Conservation (phyloP, 2,797 vertebrate genomes). For the Gallinago stenura region DNA sequence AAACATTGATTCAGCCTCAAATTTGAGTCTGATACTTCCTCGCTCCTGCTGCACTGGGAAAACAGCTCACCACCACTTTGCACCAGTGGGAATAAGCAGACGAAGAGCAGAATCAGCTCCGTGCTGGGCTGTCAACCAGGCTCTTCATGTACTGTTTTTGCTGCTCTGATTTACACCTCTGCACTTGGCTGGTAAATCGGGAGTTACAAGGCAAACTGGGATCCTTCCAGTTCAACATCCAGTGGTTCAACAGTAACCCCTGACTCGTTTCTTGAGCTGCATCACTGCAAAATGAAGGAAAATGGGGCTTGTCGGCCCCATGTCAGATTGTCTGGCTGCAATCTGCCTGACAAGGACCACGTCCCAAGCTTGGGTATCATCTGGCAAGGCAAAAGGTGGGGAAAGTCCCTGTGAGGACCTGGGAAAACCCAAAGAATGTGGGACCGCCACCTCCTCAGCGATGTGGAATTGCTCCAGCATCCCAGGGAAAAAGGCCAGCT, state of each 20-base stretch:
- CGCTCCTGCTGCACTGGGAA: not conserved
- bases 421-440: not conserved
- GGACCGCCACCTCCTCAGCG: not conserved
- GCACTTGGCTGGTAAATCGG: not conserved
- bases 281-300: accelerated
- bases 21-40: not conserved
- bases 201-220: not conserved
- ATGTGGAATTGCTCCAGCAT: not conserved
- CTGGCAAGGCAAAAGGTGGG: not conserved
- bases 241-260: not conserved
- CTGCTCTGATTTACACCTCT: not conserved
- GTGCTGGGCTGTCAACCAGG: accelerated
- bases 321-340: too few species aligned
- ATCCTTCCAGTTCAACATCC: not conserved
- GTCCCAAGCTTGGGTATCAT: not conserved
- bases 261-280: not conserved
- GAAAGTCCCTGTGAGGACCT: not conserved
- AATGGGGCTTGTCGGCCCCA: not conserved
- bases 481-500: not conserved
- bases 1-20: not conserved
- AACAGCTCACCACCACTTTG: not conserved
- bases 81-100: not conserved
- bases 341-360: accelerated
- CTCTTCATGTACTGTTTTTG: accelerated
- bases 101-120: not conserved